Evolutionary conservation across 1,140 invertebrate species (phyloP), one percentile per base, ranked within the genome.

Genomic region (Nebria ingens): DNA sequence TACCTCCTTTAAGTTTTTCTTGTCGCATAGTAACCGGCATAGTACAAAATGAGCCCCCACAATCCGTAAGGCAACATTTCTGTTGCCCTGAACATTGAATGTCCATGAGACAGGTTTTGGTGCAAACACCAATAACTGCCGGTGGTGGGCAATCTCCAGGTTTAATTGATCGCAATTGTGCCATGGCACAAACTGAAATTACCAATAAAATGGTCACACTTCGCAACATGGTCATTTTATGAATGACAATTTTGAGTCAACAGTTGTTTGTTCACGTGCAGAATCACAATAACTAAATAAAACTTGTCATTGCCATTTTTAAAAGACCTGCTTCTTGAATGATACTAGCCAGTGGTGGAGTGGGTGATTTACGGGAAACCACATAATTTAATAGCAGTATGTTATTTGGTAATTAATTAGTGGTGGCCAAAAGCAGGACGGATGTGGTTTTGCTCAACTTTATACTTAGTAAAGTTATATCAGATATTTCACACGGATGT

Each of bases 31-130:
- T 77, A 58, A 80, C 74, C 2, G 76, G 67, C 38, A 68, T 71
- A 0, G 75, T 73, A 52, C 78, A 80, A 60, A 78, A 69, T 0
- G 70, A 61, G 2, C 79, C 78, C 0, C 77, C 77, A 54, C 77
- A 80, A 6, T 57, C 69, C 0, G 79, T 81, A 0, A 73, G 70
- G 54, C 78, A 81, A 61, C 79, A 80, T 52, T 59, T 62, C 11
- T 20, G 19, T 17, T 9, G 9, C 12, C 51, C 42, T 6, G 53
- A 49, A 55, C 61, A 62, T 12, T 60, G 42, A 20, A 1, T 21
- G 42, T 62, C 61, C n/a, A 3, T n/a, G 13, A 42, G 6, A 29
- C 61, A 62, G 3, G 54, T 45, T 40, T 51, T 29, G 15, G 19
- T 25, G 51, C 61, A 62, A 15, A 60, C 38, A 1, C 19, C 21